Evolutionary conservation across 2,888 invertebrate species (phyloP), one percentile per base, ranked within the genome.

Genomic region (Melanophora roralis): DNA sequence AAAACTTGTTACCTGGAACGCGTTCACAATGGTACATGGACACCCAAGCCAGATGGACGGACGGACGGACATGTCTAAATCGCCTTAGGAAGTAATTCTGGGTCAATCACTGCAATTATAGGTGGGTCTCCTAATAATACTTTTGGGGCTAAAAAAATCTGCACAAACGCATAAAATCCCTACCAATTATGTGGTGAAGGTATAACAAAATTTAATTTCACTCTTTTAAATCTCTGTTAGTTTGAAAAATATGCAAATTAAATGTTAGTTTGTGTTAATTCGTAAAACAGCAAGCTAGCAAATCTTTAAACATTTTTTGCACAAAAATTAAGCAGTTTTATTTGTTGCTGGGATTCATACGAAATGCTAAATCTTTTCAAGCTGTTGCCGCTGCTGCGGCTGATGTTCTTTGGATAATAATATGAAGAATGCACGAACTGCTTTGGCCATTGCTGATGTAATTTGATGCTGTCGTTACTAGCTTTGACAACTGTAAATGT

Each of bases 401-500:
- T 38, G 34, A 8, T 65, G 65, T n/a, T n/a, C 27, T 27, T 5
- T 19, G 45, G 8, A 53, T 23, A 32, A 23, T 38, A 14, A 62
- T 69, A 75, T 49, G 55, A 57, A 64, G 45, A 71, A 45, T 60
- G 59, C 47, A 51, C n/a, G n/a, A n/a, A 64, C 32, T 21, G 53
- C 43, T 43, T 12, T 62, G 47, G 57, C 32, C 64, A 49, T 45
- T 49, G 62, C 36, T 59, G 73, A 74, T 77, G 79, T 55, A 59
- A 69, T 55, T 73, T 72, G 67, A 64, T 76, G 77, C 74, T 78
- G 75, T 79, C 81, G 81, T 81, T 81, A 72, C 68, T 81, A 74
- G 59, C 71, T 76, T 83, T 83, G 83, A 83, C 83, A 83, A 83
- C 82, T 83, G 75, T 81, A 83, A 83, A 82, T 81, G 82, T 83